Base-by-base conservation (phyloP, 2,113 vertebrate genomes). In the Amphilophus citrinellus region DNA sequence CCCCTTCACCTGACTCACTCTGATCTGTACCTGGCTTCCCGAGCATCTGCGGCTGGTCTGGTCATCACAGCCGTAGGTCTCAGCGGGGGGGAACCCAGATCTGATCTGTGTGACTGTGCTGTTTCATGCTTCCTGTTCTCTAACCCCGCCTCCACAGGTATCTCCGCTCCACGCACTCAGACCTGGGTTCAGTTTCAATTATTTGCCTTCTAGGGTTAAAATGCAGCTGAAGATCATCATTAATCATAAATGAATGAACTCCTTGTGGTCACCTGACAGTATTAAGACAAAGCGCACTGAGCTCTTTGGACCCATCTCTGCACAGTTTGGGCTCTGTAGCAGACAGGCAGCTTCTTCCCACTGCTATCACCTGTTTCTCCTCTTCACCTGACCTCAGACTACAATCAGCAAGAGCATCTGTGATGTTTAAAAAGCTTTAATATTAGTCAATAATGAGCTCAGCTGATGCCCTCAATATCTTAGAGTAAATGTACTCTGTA, bases 41-140 rank as follows among this genome's bases (percentile, higher is more conserved):
- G 42, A 61, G 57, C 42, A 7, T 53, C 80, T 82, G 30, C 10
- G 4, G 58, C 61, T 79, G 11, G 10, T 65, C n/a, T n/a, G 4
- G 20, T 73, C 6, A 61, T 35, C 10, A 58, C 15, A 57, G 50
- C 17, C 50, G 2, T 53, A 18, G 50, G 42, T n/a, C 24, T 66
- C 39, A 9, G 35, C 59, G 13, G 44, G 27, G 37, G 50, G 61
- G 58, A 60, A 18, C n/a, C 50, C 24, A 8, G 58, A 93, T 95
- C 89, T 88, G 83, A 87, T 84, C 94, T 91, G 90, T 94, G 94
- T 92, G 94, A 93, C 96, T 96, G 37, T 39, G 96, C 94, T 94
- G 93, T 96, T 97, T 97, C 96, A 96, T 96, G 95, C 95, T 35
- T 97, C 96, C 96, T 96, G 94, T 94, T 82, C 42, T 79, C 35